Conservation (phyloP, 2,113 vertebrate species). For the Rattus norvegicus region GRCr8 NC_086036.1:39819001-39819500, state of each 20-base stretch:
- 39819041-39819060: too few relatives aligned
- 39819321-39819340: too few relatives aligned
- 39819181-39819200: background rate
- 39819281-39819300: background rate
- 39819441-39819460: background rate
- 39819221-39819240: too few relatives aligned
- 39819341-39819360: background rate
- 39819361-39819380: background rate
- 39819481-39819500: background rate
- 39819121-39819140: background rate
- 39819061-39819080: rapidly evolving
- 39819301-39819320: background rate
- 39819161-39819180: background rate
- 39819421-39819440: background rate
- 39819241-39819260: background rate
- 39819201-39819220: background rate
- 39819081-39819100: rapidly evolving
- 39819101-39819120: background rate
- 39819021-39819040: background rate
- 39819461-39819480: background rate
- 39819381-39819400: background rate
- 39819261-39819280: background rate
- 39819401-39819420: background rate
- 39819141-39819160: background rate
- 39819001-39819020: background rate